These are phyloP conservation scores for Eupeodes corollae DNA, from an alignment of 1,140 invertebrate species.

Conservation along the genomic window DNA sequence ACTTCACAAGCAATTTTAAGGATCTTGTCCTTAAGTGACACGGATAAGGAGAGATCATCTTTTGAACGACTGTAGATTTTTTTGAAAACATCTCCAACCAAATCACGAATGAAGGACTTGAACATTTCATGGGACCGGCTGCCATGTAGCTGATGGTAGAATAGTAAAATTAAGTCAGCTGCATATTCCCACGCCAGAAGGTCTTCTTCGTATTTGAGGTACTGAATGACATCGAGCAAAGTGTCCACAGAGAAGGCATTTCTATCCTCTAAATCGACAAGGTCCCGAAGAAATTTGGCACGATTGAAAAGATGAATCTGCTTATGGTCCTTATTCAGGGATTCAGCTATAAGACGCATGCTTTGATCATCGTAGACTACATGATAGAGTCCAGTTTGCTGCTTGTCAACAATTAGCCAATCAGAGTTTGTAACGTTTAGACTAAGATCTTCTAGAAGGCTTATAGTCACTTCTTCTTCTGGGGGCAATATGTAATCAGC, in stretches of 20 bases:
- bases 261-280: slow-evolving; percentile 32
- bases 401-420: slow-evolving; percentile 50
- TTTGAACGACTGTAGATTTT: slow-evolving; percentile 5
- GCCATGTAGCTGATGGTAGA: slow-evolving; percentile 15
- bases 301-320: slow-evolving; percentile 48
- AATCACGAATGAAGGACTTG: slow-evolving; percentile 18
- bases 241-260: slow-evolving; percentile 24
- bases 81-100: slow-evolving; percentile 22
- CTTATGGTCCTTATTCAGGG: slow-evolving; percentile 34
- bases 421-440: slow-evolving; percentile 24
- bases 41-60: not conserved
- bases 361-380: slow-evolving; percentile 48
- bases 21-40: slow-evolving; percentile 5
- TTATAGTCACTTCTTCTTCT: slow-evolving; percentile 13
- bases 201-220: slow-evolving; percentile 45
- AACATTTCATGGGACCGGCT: slow-evolving; percentile 37
- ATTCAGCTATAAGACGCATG: slow-evolving; percentile 42
- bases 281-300: slow-evolving; percentile 48
- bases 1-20: slow-evolving; percentile 17
- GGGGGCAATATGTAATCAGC: slow-evolving; percentile 28
- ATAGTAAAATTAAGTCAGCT: slow-evolving; percentile 11
- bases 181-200: slow-evolving; percentile 46
- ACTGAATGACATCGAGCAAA: slow-evolving; percentile 30
- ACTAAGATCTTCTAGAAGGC: slow-evolving; percentile 15
- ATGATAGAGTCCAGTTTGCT: slow-evolving; percentile 52